Evolutionary conservation across 2,797 vertebrate species (phyloP).

Genomic region (Myotis pilosus): DNA sequence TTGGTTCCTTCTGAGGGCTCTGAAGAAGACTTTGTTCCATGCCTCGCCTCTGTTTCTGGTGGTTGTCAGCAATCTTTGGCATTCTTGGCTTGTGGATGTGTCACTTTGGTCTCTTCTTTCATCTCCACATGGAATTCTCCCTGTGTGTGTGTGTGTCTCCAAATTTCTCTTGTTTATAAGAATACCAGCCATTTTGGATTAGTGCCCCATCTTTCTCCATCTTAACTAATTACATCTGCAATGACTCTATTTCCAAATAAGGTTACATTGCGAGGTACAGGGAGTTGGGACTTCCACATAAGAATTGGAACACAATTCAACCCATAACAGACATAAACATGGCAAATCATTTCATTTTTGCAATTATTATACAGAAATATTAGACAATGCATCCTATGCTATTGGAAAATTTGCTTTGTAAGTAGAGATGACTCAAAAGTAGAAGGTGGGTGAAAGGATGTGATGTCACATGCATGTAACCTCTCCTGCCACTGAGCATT

Average conservation of each 20-base stretch:
- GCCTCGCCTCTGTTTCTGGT: not conserved
- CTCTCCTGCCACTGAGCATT: not conserved
- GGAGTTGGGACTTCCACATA: not conserved
- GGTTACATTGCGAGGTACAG: not conserved
- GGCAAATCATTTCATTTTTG: slow-evolving; percentile 35
- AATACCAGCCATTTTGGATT: not conserved
- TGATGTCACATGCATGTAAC: not conserved
- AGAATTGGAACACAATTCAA: not conserved
- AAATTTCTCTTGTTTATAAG: slow-evolving; percentile 17
- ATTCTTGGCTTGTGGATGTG: not conserved
- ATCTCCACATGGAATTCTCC: not conserved
- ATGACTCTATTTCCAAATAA: not conserved
- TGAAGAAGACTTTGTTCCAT: not conserved
- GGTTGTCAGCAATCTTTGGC: not conserved
- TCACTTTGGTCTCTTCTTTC: not conserved
- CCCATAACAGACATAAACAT: not conserved
- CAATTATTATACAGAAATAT: not conserved
- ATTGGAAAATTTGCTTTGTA: not conserved
- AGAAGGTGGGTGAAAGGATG: not conserved
- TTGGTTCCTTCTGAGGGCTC: not conserved
- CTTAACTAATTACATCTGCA: slow-evolving; percentile 10
- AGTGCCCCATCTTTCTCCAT: not conserved
- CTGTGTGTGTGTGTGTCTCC: not conserved
- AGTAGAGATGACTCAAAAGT: not conserved
- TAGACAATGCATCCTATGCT: not conserved